A percentile compares a stretch with the other conserved stretches of the same genome.
Evolutionary conservation across 1,140 invertebrate genomes (phyloP).

Genomic region (Orius insidiosus): DNA sequence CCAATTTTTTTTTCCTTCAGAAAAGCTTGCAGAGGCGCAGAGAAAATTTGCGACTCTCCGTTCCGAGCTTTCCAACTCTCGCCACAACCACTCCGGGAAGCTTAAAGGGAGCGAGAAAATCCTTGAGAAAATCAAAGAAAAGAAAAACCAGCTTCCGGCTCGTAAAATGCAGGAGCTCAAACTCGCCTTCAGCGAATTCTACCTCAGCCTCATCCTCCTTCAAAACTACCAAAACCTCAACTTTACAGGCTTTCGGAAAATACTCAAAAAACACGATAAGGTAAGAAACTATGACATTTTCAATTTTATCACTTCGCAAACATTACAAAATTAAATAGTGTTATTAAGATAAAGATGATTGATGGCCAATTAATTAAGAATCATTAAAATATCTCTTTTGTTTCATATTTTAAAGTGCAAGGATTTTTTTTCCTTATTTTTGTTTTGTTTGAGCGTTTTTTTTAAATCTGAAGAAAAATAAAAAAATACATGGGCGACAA

Average conservation of each 20-base stretch:
- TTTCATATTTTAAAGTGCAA: too few relatives aligned
- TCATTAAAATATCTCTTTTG: too few relatives aligned
- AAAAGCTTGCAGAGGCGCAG: constrained; percentile 93
- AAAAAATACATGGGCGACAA: too few relatives aligned
- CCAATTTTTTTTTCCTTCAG: constrained; percentile 36
- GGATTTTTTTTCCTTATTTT: too few relatives aligned
- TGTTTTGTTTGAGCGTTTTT: too few relatives aligned
- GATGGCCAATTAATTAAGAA: too few relatives aligned
- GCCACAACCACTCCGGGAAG: constrained; percentile 47
- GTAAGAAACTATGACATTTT: too few relatives aligned
- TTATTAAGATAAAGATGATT: too few relatives aligned
- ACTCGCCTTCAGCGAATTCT: constrained; percentile 97
- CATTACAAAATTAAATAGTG: too few relatives aligned
- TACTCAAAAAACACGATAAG: constrained; percentile 99
- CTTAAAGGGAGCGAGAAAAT: constrained; percentile 24
- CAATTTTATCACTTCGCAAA: too few relatives aligned
- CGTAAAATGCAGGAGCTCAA: constrained; percentile 86
- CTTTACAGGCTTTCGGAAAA: constrained; percentile 97
- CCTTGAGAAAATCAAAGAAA: constrained; percentile 26
- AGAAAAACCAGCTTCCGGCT: too few relatives aligned
- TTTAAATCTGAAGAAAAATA: too few relatives aligned
- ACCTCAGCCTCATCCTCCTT: constrained; percentile 84
- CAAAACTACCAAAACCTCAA: constrained; percentile 91
- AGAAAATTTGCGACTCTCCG: constrained; percentile 82
- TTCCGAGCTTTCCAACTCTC: constrained; percentile 77